Percentiles rank a stretch among this genome's conserved stretches.
phyloP scores from a whole-genome alignment of 1,140 invertebrate species.

The Camponotus floridanus region DNA sequence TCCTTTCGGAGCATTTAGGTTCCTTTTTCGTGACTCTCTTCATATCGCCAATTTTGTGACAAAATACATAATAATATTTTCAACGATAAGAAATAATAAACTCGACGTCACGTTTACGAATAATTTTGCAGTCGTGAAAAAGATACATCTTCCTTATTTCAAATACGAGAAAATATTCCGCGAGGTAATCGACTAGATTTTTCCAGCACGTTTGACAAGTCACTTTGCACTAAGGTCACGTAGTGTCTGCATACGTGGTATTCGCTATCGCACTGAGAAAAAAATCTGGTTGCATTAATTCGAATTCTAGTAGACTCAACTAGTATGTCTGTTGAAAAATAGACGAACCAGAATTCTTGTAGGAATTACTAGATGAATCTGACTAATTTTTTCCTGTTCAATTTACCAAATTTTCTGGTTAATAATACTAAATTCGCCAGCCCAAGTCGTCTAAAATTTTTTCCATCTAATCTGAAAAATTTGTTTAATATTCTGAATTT shows the following conservation, averaged over 20 bases:
- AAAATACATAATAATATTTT: background rate
- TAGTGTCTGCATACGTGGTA: background rate
- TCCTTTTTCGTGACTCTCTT: conserved; percentile 10
- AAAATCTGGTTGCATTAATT: no score
- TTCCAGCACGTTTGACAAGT: background rate
- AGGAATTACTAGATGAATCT: no score
- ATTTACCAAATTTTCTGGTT: no score
- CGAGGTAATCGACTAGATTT: conserved; percentile 8
- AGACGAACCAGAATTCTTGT: no score
- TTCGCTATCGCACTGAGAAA: background rate
- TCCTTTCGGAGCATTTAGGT: background rate
- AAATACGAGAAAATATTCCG: background rate
- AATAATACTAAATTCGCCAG: no score
- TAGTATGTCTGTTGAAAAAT: no score
- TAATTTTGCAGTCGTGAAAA: background rate
- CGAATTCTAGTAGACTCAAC: no score
- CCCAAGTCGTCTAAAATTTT: no score
- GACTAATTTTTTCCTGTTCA: no score
- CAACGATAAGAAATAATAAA: background rate
- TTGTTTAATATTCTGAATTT: no score
- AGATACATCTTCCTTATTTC: background rate
- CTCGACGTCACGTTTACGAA: background rate
- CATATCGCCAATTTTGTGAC: background rate
- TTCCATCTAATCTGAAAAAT: no score
- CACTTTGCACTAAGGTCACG: background rate